Conservation (phyloP, 2,797 vertebrate genomes). For the Mormyrops attenuatus region DNA sequence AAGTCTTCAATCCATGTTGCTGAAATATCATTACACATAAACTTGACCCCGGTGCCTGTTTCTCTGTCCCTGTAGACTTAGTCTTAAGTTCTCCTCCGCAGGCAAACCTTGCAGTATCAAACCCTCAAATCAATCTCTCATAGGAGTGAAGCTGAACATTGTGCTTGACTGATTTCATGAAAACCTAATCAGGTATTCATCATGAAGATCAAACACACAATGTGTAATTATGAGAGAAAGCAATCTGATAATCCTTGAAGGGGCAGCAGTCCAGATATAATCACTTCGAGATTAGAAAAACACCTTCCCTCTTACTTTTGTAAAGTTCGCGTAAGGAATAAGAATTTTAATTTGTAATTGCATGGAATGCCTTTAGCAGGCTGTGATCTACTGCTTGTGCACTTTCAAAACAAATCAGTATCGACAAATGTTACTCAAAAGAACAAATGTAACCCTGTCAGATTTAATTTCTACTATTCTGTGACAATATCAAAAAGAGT, state of each 20-base stretch:
- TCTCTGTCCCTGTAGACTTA: conserved; percentile 75
- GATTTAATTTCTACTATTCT: conserved; percentile 44
- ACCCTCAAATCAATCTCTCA: conserved; percentile 90
- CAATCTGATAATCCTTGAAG: conserved; percentile 78
- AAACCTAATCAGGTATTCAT: conserved; percentile 99
- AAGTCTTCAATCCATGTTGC: conserved; percentile 84
- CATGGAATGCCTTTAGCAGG: conserved; percentile 35
- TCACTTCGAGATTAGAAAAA: conserved; percentile 73
- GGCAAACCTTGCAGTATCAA: conserved; percentile 68
- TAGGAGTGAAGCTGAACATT: conserved; percentile 72
- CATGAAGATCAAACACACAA: conserved; percentile 96
- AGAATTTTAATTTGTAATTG: conserved; percentile 74
- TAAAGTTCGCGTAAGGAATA: conserved; percentile 61
- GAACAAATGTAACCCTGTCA: conserved; percentile 32
- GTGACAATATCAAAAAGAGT: conserved; percentile 40
- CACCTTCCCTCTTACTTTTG: conserved; percentile 48
- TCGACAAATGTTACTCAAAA: conserved; percentile 45
- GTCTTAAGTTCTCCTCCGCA: conserved; percentile 63
- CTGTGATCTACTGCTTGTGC: conserved; percentile 32
- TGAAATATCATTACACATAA: conserved; percentile 98
- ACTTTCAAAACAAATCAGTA: conserved; percentile 26
- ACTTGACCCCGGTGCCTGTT: conserved; percentile 83
- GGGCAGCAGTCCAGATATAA: conserved; percentile 78
- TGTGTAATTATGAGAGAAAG: conserved; percentile 89
- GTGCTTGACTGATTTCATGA: conserved; percentile 96